These are phyloP conservation scores for Pelobates fuscus DNA, from an alignment of 2,113 vertebrate species.

Conservation along the genomic window DNA sequence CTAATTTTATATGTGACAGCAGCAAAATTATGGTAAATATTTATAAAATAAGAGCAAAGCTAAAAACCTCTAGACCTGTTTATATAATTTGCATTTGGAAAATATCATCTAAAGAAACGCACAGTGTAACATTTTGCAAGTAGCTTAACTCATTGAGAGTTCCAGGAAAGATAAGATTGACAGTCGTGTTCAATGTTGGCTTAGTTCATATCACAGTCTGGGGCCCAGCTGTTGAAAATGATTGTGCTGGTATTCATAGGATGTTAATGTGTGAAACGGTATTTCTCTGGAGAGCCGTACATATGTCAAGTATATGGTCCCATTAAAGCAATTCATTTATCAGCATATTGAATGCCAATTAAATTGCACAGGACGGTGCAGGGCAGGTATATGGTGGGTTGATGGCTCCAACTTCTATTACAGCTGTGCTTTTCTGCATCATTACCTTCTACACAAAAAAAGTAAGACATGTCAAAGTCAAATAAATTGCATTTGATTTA, in stretches of 20 bases:
- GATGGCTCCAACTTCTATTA: slow-evolving; percentile 80
- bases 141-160: too few species aligned
- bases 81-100: too few species aligned
- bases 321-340: slow-evolving; percentile 94
- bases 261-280: slow-evolving; percentile 82
- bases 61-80: too few species aligned
- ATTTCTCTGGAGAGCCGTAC: slow-evolving; percentile 86
- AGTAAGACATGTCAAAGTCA: slow-evolving; percentile 72
- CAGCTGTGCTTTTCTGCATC: slow-evolving; percentile 84
- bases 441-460: slow-evolving; percentile 66
- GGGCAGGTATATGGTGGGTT: slow-evolving; percentile 85
- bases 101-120: too few species aligned
- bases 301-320: slow-evolving; percentile 94
- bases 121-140: too few species aligned
- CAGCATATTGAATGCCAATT: slow-evolving; percentile 90
- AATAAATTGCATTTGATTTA: slow-evolving; percentile 75
- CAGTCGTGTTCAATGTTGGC: slow-evolving; percentile 42
- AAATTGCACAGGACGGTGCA: slow-evolving; percentile 89
- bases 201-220: slow-evolving; percentile 62
- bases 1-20: too few species aligned
- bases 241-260: slow-evolving; percentile 83
- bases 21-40: too few species aligned
- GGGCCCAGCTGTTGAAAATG: slow-evolving; percentile 71
- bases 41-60: too few species aligned
- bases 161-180: too few species aligned